Base-by-base conservation (phyloP, 1,140 invertebrate genomes). In the Drosophila cardini region DNA sequence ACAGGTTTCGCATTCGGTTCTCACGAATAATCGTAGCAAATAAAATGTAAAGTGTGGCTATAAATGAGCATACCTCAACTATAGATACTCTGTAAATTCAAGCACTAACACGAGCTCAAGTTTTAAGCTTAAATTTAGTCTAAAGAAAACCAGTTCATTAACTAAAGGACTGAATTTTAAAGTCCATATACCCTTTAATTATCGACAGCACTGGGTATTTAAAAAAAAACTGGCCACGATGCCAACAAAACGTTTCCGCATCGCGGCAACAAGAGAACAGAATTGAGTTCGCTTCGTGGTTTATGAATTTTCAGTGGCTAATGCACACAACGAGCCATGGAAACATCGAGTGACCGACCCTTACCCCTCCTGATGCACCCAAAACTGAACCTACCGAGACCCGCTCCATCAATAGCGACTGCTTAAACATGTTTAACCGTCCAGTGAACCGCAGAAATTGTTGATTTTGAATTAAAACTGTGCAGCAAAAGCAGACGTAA, bases 401-500 rank as follows among this genome's bases (percentile, higher is more conserved):
- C 11, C 36, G 36, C 43, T 50, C 46, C 48, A 50, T 57, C 67
- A 52, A 78, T 72, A 69, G 81, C 63, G 71, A 67, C 69, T 83
- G 69, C 79, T 89, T 83, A 87, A 87, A 87, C 84, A 75, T 84
- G 83, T 89, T 87, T 87, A 87, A 87, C 84, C 84, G 84, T 87
- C 76, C 83, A 72, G 84, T 87, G 83, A 87, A 87, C 83, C 84
- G 83, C 83, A 84, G 46, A 87, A 87, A 87, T 80, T 84, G 83
- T 87, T 89, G 83, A 89, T 87, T 89, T 87, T 87, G 83, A 89
- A 87, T 87, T 87, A 87, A 87, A 87, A 89, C 76, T 68, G 34
- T 52, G 40, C 43, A 45, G 45, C 46, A 46, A 34, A 48, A 9
- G 50, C 64, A 38, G 48, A 57, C 48, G 45, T 82, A 86, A 86